Conservation (phyloP, 2,888 invertebrate genomes). For the Tachina lurida region DNA sequence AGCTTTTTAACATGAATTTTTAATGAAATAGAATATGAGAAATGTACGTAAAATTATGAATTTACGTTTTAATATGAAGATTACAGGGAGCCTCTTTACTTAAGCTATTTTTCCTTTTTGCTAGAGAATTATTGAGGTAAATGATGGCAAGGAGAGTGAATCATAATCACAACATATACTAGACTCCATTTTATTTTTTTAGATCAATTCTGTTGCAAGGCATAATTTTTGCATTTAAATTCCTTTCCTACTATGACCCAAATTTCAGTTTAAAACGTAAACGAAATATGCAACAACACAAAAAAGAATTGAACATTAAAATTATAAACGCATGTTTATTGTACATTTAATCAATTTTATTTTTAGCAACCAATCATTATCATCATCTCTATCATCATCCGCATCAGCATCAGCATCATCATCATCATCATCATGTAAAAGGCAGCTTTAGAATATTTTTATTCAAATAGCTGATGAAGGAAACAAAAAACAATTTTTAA, state of each 20-base stretch:
- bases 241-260: background rate
- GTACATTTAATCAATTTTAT: constrained; percentile 34
- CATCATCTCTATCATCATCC: background rate
- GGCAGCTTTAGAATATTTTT: background rate
- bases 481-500: constrained; percentile 32
- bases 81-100: background rate
- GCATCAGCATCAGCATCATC: background rate
- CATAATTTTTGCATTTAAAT: no score
- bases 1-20: no score
- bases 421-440: constrained; percentile 22
- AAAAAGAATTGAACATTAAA: background rate
- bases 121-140: no score
- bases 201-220: no score
- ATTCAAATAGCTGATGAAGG: constrained; percentile 13
- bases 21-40: no score
- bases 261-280: constrained; percentile 14
- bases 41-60: no score
- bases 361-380: constrained; percentile 33
- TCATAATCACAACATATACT: no score
- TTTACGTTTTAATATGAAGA: no score
- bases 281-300: background rate
- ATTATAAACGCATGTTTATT: constrained; percentile 35
- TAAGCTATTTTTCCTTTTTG: no score
- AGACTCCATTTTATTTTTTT: no score
- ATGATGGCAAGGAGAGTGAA: no score